phyloP scores from a whole-genome alignment of 2,888 invertebrate genomes.

The Corythucha ciliata region DNA sequence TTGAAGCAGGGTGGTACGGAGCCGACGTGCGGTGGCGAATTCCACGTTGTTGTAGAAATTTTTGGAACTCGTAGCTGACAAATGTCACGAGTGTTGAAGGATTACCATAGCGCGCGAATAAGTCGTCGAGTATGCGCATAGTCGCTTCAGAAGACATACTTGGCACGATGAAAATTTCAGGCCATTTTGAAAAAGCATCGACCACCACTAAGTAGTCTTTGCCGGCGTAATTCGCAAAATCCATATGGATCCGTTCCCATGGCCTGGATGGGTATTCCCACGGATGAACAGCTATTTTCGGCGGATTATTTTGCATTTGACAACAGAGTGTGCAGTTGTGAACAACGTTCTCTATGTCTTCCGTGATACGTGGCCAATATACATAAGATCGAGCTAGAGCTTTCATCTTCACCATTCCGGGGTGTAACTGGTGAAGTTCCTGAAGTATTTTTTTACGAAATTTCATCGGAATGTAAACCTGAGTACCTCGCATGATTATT shows the following conservation, averaged over 20 bases:
- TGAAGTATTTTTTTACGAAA: background rate
- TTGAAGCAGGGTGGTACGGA: too few species aligned
- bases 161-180: too few species aligned
- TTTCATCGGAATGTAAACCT: conserved; percentile 10
- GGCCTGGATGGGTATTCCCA: conserved; percentile 14
- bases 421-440: conserved; percentile 6
- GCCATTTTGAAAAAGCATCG: conserved; percentile 12
- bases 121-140: too few species aligned
- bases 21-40: too few species aligned
- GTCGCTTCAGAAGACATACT: too few species aligned
- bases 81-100: too few species aligned
- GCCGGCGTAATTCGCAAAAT: too few species aligned
- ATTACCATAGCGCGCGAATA: too few species aligned
- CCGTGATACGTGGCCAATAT: conserved; percentile 9
- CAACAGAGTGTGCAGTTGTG: background rate
- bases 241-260: conserved; percentile 14
- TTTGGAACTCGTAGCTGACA: too few species aligned
- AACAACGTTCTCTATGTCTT: conserved; percentile 7
- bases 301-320: background rate
- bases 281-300: conserved; percentile 11
- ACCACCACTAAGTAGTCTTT: conserved; percentile 10
- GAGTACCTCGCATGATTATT: conserved; percentile 14
- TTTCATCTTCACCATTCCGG: conserved; percentile 17
- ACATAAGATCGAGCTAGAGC: conserved; percentile 10
- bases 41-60: too few species aligned